Percentiles rank a stretch among this genome's conserved stretches.
These are phyloP conservation scores for Deroplatys truncata DNA, from an alignment of 2,888 invertebrate genomes.

Conservation along the genomic window DNA sequence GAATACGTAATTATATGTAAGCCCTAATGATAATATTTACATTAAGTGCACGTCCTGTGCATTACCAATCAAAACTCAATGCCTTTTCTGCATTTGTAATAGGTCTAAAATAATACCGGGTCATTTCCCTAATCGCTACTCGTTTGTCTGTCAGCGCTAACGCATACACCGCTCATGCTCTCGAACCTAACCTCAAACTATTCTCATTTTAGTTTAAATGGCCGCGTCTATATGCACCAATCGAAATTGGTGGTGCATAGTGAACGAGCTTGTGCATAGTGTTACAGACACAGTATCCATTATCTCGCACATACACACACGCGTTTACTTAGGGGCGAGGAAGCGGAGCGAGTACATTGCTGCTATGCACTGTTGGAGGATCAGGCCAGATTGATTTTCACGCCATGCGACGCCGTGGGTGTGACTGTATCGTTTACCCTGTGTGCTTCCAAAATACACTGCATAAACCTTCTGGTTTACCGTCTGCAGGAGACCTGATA, in stretches of 20 bases:
- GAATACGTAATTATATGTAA: neutral
- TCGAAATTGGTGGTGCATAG: constrained; percentile 5
- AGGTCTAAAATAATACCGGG: no score
- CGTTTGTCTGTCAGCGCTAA: neutral
- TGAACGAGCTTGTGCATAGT: neutral
- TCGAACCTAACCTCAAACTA: neutral
- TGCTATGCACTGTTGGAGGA: neutral
- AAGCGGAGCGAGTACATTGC: neutral
- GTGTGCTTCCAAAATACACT: neutral
- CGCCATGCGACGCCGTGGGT: neutral
- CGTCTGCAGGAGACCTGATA: neutral
- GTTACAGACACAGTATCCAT: neutral
- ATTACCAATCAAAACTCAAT: neutral
- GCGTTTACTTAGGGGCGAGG: neutral
- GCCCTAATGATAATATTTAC: neutral
- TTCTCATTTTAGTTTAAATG: constrained; percentile 2
- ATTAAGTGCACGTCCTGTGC: neutral
- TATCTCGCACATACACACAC: neutral
- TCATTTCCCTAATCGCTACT: neutral
- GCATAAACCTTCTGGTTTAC: neutral
- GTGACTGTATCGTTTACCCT: neutral
- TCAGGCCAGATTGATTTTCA: constrained; percentile 8
- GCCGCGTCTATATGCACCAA: neutral
- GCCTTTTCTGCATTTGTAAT: no score
- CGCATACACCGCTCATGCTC: neutral